A percentile compares a stretch with the other conserved stretches of the same genome.
Evolutionary conservation across 2,888 invertebrate genomes (phyloP).

Genomic region (Drosophila kokeensis): DNA sequence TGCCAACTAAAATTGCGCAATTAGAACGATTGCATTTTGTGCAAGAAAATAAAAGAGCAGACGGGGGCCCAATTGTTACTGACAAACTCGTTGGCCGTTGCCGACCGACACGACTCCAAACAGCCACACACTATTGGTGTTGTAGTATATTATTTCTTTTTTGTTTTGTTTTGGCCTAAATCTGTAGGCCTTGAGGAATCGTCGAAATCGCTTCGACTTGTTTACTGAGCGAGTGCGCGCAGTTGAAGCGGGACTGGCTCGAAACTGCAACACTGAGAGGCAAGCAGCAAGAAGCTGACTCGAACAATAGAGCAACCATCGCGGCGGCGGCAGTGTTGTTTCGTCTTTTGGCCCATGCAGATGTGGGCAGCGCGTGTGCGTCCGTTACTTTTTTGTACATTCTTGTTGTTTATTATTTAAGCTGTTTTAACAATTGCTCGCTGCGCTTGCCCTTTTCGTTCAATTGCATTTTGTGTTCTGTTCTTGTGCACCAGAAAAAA

Average conservation of each 20-base stretch:
- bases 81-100: slow-evolving; percentile 54
- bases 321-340: slow-evolving; percentile 71
- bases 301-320: slow-evolving; percentile 59
- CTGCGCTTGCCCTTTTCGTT: slow-evolving; percentile 72
- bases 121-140: slow-evolving; percentile 46
- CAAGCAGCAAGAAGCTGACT: slow-evolving; percentile 25
- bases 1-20: slow-evolving; percentile 56
- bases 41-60: slow-evolving; percentile 57
- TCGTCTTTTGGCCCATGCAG: slow-evolving; percentile 77
- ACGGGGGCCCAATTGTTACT: slow-evolving; percentile 50
- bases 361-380: slow-evolving; percentile 80
- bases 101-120: slow-evolving; percentile 38
- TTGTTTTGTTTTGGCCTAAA: slow-evolving; percentile 65
- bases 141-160: slow-evolving; percentile 60
- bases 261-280: slow-evolving; percentile 59
- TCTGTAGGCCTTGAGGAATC: slow-evolving; percentile 80
- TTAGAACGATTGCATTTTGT: slow-evolving; percentile 74
- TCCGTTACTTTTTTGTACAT: slow-evolving; percentile 69
- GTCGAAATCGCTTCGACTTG: slow-evolving; percentile 81
- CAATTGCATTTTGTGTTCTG: slow-evolving; percentile 45
- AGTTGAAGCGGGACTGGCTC: slow-evolving; percentile 61
- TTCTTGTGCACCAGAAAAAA: slow-evolving; percentile 50
- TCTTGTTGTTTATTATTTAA: slow-evolving; percentile 72
- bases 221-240: slow-evolving; percentile 72
- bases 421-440: slow-evolving; percentile 68